Base-by-base conservation (phyloP, 2,113 vertebrate genomes). In the Ciconia boyciana region DNA sequence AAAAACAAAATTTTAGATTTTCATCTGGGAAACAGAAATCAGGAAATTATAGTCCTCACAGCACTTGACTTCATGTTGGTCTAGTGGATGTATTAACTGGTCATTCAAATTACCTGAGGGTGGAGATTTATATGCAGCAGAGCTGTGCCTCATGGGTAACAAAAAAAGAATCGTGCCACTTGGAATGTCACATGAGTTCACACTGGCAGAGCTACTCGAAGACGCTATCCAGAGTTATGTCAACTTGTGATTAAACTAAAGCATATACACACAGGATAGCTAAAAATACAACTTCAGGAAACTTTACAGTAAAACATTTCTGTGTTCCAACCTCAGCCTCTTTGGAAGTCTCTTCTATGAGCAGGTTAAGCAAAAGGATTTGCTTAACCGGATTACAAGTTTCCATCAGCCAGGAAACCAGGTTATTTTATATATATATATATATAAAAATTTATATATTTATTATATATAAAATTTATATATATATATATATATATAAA, bases 161-260 rank as follows among this genome's bases (percentile, higher is more conserved):
- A 49, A 36, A 31, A 46, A 8, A 31, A 43, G 13, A 39, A 2
- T 2, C 4, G 25, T 34, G 62, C 29, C n/a, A 19, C 61, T 49
- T 28, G 55, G 22, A 93, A 28, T 17, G 39, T 24, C 16, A 26
- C 14, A 13, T 2, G 21, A 64, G 64, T 29, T 39, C 61, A 52
- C 31, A 12, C 0, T 13, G 68, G 34, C n/a, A 41, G 32, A 52
- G 12, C 26, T 10, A 55, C 32, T 32, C 80, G 31, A 34, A n/a
- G 4, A 5, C 14, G 19, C 11, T 9, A 19, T 4, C 32, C 60
- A 74, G 41, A 71, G 65, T 21, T 29, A 49, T 0, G 11, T 1
- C 29, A 58, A 11, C 21, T 48, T 16, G 25, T 0, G 4, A 52
- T 11, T 26, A 39, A 57, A 7, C 20, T 28, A 58, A 54, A 49